Base-by-base conservation (phyloP, 2,888 invertebrate species). In the Idaea straminata region DNA sequence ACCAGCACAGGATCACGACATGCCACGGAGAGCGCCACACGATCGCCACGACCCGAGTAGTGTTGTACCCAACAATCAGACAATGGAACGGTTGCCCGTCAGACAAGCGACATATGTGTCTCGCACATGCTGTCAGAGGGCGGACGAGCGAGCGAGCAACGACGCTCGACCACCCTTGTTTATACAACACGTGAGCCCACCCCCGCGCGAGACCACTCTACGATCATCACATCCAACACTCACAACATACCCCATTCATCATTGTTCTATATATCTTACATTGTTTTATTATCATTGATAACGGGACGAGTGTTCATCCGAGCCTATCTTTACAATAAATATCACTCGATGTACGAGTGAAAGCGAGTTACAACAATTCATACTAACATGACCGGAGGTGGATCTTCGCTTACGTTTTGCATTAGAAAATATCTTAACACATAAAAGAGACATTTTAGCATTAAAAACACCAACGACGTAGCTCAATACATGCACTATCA, bases 61-160 rank as follows among this genome's bases (percentile, higher is more conserved):
- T 91, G 92, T 93, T 92, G 93, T 93, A 93, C 93, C 93, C 93
- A 93, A 92, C 93, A 93, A 92, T 93, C 93, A 93, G 81, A 92
- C 91, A 93, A 93, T 92, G 93, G 93, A 93, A 92, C 93, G 93
- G 92, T 93, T 93, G 92, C 93, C 93, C 93, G 93, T 93, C 93
- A 93, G 93, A 93, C 92, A 93, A 92, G 92, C 92, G 92, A 92
- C 92, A 91, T 92, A 92, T 87, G 91, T 90, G 88, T 90, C 87
- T 87, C 88, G 79, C 89, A 93, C 94, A 93, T 89, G 92, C 90
- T 91, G 92, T 91, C 88, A 89, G 81, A 87, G 88, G 87, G 85
- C 87, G 87, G 88, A 86, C 87, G 87, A 89, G 86, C 86, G 81
- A 81, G 85, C 83, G 81, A 73, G 70, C 77, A 79, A 75, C 74